phyloP scores from a whole-genome alignment of 1,140 invertebrate species.

The Coelopa frigida region DNA sequence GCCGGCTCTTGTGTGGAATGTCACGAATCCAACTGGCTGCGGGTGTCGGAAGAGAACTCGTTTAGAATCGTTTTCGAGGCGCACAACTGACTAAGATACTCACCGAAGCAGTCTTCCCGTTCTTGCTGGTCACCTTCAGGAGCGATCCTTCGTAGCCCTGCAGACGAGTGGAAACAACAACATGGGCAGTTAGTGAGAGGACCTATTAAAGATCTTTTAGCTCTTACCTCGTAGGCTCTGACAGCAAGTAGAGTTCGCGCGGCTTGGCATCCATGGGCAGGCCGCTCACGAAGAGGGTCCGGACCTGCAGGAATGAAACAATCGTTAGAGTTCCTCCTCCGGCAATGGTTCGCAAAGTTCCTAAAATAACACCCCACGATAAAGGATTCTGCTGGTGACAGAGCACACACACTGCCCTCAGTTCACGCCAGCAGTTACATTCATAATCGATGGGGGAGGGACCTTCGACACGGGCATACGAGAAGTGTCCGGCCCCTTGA shows the following conservation, averaged over 20 bases:
- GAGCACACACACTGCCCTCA: too few relatives aligned
- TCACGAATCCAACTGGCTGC: constrained; percentile 99
- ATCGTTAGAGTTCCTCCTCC: not conserved
- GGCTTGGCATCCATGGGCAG: constrained; percentile 99
- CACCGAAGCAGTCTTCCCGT: constrained; percentile 99
- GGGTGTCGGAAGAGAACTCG: not conserved
- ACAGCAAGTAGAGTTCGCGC: constrained; percentile 95
- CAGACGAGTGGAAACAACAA: constrained; percentile 34
- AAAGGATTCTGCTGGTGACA: too few relatives aligned
- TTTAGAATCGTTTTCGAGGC: not conserved
- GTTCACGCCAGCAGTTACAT: too few relatives aligned
- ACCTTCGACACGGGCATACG: too few relatives aligned
- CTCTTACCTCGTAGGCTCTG: constrained; percentile 92
- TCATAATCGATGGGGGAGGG: too few relatives aligned
- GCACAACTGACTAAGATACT: constrained; percentile 47
- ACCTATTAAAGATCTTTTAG: not conserved
- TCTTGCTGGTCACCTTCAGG: constrained; percentile 99
- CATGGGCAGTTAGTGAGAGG: not conserved
- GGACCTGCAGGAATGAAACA: constrained; percentile 70
- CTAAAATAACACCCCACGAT: constrained; percentile 5
- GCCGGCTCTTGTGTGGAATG: constrained; percentile 92
- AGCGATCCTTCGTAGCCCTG: constrained; percentile 98
- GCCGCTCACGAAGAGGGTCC: constrained; percentile 98
- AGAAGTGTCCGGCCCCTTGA: too few relatives aligned
- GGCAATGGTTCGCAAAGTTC: too few relatives aligned